Base-by-base conservation (phyloP, 2,797 vertebrate genomes). In the Sebastolobus altivelis region DNA sequence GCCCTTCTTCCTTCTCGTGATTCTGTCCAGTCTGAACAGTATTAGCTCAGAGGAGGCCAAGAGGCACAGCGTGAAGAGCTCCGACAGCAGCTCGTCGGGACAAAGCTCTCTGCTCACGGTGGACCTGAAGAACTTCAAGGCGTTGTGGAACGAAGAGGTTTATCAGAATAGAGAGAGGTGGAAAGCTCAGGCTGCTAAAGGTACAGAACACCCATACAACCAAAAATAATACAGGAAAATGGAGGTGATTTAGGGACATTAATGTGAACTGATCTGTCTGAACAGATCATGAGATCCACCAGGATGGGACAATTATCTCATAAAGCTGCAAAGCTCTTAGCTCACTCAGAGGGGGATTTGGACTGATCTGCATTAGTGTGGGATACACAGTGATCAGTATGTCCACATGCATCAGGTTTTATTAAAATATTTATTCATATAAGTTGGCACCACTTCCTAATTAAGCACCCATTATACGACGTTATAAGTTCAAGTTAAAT, bases 151-250 rank as follows among this genome's bases (percentile, higher is more conserved):
- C 0, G 99, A 99, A 77, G 97, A 98, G 78, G 97, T 99, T 18
- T 97, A 96, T 80, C 95, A 97, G 91, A 99, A 99, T 79, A 95
- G 98, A 61, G 98, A 99, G 91, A 94, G 97, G 69, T 99, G 98
- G 98, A 98, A 98, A 94, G 88, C 96, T 0, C 97, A 98, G 89
- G 98, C 98, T 6, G 86, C 95, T 75, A 98, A 98, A 99, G 99
- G 98, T 99, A 94, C 59, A 2, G 27, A 22, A 38, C 14, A 18
- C 31, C 31, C 14, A 10, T 1, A 13, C 18, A 52, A 29, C 20
- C 60, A 43, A 4, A 18, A 29, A 33, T 55, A 55, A 31, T 1
- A 43, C n/a, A 35, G 8, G 54, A 10, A 80, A 74, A 49, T 18
- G 6, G n/a, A 22, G 8, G 11, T 49, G 61, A 65, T 79, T 68